Base-by-base conservation (phyloP, 2,113 vertebrate species). In the Nannobrachium achirus region DNA sequence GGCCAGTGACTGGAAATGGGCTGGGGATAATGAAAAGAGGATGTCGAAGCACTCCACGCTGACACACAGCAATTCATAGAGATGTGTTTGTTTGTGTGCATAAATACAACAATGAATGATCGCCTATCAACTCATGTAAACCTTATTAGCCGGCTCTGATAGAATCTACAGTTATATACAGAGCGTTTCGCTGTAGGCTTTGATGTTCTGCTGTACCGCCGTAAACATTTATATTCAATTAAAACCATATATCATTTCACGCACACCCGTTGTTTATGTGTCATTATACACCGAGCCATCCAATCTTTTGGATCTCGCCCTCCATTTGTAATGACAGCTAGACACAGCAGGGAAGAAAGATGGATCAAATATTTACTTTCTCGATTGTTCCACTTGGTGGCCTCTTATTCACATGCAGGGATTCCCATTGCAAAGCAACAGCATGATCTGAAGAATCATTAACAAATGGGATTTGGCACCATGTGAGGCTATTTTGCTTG, bases 331-430 rank as follows among this genome's bases (percentile, higher is more conserved):
- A 75, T 86, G 89, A 90, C 91, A 88, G 83, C 78, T 81, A 84
- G 85, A 87, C 84, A 81, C 78, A 87, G 87, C 69, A 63, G 64
- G 83, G 81, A 73, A 67, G 83, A 85, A 83, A 89, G 84, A 88
- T 72, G 73, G 81, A 75, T 82, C 81, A 91, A 92, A 92, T 92
- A 92, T 92, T 93, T 92, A 91, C 85, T 78, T 77, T 71, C 53
- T 8, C 73, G 73, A 92, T 93, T 92, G 90, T 92, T 92, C 77
- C 84, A 57, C 57, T 4, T 14, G 46, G 70, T 83, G 78, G 76
- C 72, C 68, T 81, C 78, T 63, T 46, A 64, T 80, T 85, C 85
- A 59, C 75, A 78, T 75, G 53, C 73, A 46, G 78, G 74, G 60
- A 20, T 75, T 73, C 82, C 71, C 71, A 65, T 57, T n/a, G 49